Base-by-base conservation (phyloP, 2,113 vertebrate genomes). In the Pterophyllum scalare region DNA sequence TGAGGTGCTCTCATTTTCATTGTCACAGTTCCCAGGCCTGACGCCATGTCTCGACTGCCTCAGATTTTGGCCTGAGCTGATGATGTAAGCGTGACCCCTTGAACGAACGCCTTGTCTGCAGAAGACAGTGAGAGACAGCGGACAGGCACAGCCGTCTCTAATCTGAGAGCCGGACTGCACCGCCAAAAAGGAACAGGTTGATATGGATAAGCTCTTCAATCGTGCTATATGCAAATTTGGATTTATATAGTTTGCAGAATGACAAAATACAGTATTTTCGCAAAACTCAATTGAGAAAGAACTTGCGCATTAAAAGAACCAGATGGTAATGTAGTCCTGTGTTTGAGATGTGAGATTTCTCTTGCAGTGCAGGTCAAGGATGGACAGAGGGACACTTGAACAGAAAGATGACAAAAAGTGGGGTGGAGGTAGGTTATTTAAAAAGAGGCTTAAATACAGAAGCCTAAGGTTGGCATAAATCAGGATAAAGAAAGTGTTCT, bases 11-110 rank as follows among this genome's bases (percentile, higher is more conserved):
- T 92, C 91, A 84, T 87, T 87, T 85, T 88, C 80, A 80, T 79
- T 94, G 92, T 93, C 91, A 91, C 80, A 15, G 92, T 40, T 90
- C 89, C 85, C 87, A 33, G 88, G 88, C 80, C 83, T 92, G 94
- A 94, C 92, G 81, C 88, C 80, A 92, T 70, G 91, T 94, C 93
- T 94, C 91, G 87, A 85, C 84, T 7, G 87, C 83, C 75, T 86
- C 80, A 15, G 58, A 88, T 78, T 88, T 89, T 83, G 80, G 88
- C 88, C 79, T 3, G 2, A 59, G 80, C 65, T 19, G 20, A 62
- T 93, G 92, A 93, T 90, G 91, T 86, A 58, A 80, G 80, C 61
- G 33, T 88, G 85, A 83, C 87, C 90, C 82, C 77, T 67, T 65
- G 77, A 85, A 85, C 82, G 43, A 78, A 60, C 12, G 77, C 78